phyloP scores from a whole-genome alignment of 2,113 vertebrate species.

The Microcebus murinus region DNA sequence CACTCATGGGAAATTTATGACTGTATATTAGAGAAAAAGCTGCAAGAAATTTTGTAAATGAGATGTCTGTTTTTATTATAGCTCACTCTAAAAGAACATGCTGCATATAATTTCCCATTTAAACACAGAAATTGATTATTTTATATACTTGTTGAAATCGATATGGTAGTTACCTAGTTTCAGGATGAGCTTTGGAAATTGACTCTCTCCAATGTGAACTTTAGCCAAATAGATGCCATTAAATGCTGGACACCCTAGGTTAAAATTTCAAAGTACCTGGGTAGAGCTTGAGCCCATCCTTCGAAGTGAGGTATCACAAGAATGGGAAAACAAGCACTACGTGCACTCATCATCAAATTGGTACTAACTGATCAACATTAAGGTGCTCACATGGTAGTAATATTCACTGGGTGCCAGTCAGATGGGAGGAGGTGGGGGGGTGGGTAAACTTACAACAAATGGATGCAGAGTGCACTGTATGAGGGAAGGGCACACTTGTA shows the following conservation, averaged over 20 bases:
- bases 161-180: background rate
- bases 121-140: conserved; percentile 17
- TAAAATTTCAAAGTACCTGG: conserved; percentile 31
- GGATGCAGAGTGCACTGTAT: too few relatives aligned
- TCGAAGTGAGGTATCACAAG: too few relatives aligned
- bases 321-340: too few relatives aligned
- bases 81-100: background rate
- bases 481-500: too few relatives aligned
- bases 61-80: conserved; percentile 2
- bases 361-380: too few relatives aligned
- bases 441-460: too few relatives aligned
- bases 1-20: background rate
- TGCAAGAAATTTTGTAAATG: conserved; percentile 24
- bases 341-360: too few relatives aligned
- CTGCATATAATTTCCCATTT: background rate
- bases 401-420: too few relatives aligned
- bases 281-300: too few relatives aligned
- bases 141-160: background rate
- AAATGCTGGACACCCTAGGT: background rate
- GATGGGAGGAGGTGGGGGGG: too few relatives aligned
- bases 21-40: conserved; percentile 23
- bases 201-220: background rate
- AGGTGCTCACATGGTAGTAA: too few relatives aligned
- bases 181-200: background rate
- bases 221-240: background rate